phyloP scores from a whole-genome alignment of 2,797 vertebrate species.

The Gobio occitaniae region DNA sequence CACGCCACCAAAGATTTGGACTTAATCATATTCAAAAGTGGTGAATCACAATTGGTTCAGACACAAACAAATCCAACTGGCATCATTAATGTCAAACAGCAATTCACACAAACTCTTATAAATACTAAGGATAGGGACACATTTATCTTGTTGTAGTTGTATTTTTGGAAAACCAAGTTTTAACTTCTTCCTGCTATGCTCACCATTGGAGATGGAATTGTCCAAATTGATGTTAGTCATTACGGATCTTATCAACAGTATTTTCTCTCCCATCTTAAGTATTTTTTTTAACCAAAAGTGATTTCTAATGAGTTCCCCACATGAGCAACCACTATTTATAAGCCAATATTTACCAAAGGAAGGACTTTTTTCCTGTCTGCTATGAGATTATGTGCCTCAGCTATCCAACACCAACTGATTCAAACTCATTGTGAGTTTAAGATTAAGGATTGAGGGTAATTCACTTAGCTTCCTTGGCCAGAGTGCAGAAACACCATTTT shows the following conservation, averaged over 20 bases:
- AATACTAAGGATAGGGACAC: neutral
- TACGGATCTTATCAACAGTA: neutral
- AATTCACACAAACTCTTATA: neutral
- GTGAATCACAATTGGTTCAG: neutral
- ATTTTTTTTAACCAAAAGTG: neutral
- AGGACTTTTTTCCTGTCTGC: neutral
- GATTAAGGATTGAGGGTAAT: conserved; percentile 37
- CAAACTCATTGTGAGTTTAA: conserved; percentile 43
- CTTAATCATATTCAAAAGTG: neutral
- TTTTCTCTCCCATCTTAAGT: neutral
- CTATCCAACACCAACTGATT: conserved; percentile 21
- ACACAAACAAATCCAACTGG: neutral
- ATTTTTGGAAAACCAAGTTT: neutral
- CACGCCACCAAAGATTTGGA: neutral
- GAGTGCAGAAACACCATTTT: conserved; percentile 40
- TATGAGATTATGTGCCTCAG: neutral
- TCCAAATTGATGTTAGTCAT: neutral
- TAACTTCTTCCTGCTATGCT: neutral
- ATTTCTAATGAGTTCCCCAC: neutral
- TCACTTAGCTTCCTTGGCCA: conserved; percentile 41
- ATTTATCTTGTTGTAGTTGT: neutral
- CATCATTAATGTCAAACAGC: neutral
- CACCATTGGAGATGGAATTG: neutral
- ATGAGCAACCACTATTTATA: neutral
- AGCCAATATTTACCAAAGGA: neutral